phyloP scores from a whole-genome alignment of 2,113 vertebrate species.

The Salminus brasiliensis region DNA sequence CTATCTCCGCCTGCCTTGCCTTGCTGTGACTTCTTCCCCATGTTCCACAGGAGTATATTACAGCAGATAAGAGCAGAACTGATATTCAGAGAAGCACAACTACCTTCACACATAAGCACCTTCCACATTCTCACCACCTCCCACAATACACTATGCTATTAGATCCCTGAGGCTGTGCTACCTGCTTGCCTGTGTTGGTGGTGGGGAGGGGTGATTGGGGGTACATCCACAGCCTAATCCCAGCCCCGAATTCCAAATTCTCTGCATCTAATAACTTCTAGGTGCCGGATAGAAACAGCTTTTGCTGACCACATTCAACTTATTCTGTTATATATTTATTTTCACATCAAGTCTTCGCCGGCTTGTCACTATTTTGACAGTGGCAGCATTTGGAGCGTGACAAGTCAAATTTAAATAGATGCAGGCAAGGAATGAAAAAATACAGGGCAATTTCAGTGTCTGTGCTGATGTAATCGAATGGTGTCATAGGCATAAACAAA shows the following conservation, averaged over 20 bases:
- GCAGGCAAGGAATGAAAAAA: slow-evolving; percentile 44
- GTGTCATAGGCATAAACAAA: slow-evolving; percentile 64
- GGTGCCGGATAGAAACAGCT: slow-evolving; percentile 15
- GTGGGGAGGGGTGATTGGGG: too few species aligned
- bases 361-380: slow-evolving; percentile 65
- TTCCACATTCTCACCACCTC: slow-evolving; percentile 32
- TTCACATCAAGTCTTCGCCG: slow-evolving; percentile 58
- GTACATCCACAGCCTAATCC: slow-evolving; percentile 47
- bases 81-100: slow-evolving; percentile 20
- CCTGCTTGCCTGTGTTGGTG: slow-evolving; percentile 22
- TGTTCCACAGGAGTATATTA: slow-evolving; percentile 18
- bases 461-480: slow-evolving; percentile 61
- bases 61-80: slow-evolving; percentile 29
- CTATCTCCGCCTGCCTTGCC: background rate
- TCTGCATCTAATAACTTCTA: slow-evolving; percentile 38
- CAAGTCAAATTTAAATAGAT: slow-evolving; percentile 70
- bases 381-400: slow-evolving; percentile 65
- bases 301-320: slow-evolving; percentile 64
- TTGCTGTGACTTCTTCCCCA: background rate
- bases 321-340: slow-evolving; percentile 68
- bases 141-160: slow-evolving; percentile 35
- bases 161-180: slow-evolving; percentile 23
- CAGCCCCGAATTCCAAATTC: slow-evolving; percentile 54
- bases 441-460: slow-evolving; percentile 55
- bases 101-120: slow-evolving; percentile 38